A percentile compares a stretch with the other conserved stretches of the same genome.
Evolutionary conservation across 2,888 invertebrate species (phyloP).

Genomic region (Leistus spinibarbis): DNA sequence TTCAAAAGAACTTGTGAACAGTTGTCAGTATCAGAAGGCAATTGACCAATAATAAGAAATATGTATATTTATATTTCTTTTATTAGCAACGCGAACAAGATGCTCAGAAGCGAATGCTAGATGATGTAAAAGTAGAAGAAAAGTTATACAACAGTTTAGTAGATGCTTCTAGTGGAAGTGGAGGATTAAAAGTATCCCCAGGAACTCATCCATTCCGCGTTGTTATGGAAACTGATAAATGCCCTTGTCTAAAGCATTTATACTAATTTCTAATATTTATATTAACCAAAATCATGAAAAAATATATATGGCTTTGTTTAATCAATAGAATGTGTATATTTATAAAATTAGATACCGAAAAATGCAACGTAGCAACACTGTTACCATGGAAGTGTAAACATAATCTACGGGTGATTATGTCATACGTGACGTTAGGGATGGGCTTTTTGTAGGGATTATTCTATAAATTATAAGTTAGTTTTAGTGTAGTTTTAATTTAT

Average conservation of each 20-base stretch:
- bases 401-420: background rate
- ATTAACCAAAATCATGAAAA: background rate
- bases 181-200: conserved; percentile 42
- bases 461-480: background rate
- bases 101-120: conserved; percentile 50
- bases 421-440: background rate
- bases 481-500: background rate
- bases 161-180: conserved; percentile 45
- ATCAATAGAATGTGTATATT: conserved; percentile 19
- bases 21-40: too few relatives aligned
- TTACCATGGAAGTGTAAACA: background rate
- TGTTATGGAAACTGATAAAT: conserved; percentile 51
- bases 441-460: background rate
- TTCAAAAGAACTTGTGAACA: too few relatives aligned
- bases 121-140: conserved; percentile 51
- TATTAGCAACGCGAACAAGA: conserved; percentile 51
- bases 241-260: conserved; percentile 46
- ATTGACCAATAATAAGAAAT: too few relatives aligned
- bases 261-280: conserved; percentile 5
- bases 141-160: conserved; percentile 50
- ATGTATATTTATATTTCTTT: background rate
- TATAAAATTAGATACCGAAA: conserved; percentile 25
- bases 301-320: conserved; percentile 2
- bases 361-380: background rate
- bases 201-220: conserved; percentile 52